These are phyloP conservation scores for Bradypus variegatus DNA, from an alignment of 2,797 vertebrate species.

Conservation along the genomic window DNA sequence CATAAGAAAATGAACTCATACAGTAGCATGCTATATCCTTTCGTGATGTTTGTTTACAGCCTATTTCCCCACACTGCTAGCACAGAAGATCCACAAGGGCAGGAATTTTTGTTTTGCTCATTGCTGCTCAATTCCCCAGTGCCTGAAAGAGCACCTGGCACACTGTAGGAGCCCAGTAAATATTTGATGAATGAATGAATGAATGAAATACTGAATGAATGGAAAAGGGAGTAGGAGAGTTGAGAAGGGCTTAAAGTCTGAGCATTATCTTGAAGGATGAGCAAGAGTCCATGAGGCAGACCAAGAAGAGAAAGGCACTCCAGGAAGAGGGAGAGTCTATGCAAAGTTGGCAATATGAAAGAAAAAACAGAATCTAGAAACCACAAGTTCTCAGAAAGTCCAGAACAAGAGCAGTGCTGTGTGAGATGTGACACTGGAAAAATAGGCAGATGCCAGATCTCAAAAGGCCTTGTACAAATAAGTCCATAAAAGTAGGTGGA, in stretches of 20 bases:
- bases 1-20: neutral
- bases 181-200: constrained; percentile 18
- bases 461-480: neutral
- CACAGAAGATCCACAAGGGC: neutral
- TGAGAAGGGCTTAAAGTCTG: neutral
- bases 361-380: neutral
- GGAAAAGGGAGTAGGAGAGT: neutral
- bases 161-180: neutral
- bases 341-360: neutral
- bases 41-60: neutral
- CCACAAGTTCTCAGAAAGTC: neutral
- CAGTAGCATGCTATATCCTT: neutral
- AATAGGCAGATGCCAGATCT: neutral
- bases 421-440: neutral
- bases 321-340: neutral
- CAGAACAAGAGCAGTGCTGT: neutral
- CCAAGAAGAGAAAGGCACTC: constrained; percentile 2
- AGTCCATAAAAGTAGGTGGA: neutral
- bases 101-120: neutral
- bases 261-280: neutral
- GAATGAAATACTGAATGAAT: constrained; percentile 3
- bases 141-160: neutral
- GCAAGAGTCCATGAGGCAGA: neutral
- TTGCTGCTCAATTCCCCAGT: neutral
- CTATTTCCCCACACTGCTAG: neutral